Evolutionary conservation across 2,888 invertebrate genomes (phyloP).

Genomic region (Drosophila macrospina): DNA sequence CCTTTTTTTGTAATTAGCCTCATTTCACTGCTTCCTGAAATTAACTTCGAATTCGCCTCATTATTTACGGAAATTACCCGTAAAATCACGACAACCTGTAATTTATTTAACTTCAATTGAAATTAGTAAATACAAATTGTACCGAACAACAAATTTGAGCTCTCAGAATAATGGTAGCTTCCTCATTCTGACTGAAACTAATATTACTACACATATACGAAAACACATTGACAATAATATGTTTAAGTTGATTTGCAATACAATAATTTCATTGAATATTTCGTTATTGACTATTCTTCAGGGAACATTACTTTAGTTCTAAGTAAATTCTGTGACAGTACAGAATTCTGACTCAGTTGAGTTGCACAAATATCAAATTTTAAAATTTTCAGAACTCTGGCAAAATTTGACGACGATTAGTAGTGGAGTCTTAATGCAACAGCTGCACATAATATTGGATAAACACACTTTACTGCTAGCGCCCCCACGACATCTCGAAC

Average conservation of each 20-base stretch:
- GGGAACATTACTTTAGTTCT: not conserved
- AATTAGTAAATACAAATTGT: constrained; percentile 18
- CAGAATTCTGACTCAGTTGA: constrained; percentile 38
- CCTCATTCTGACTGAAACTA: constrained; percentile 3
- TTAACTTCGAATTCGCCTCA: constrained; percentile 55
- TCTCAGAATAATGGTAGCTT: not conserved
- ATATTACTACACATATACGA: not conserved
- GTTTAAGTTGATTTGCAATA: not conserved
- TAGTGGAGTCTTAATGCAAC: constrained; percentile 20
- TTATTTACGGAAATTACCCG: constrained; percentile 78
- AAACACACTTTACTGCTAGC: constrained; percentile 14
- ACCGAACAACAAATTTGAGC: not conserved
- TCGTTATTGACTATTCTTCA: not conserved
- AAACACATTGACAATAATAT: not conserved
- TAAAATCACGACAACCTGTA: constrained; percentile 76
- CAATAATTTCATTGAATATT: not conserved
- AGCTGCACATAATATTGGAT: constrained; percentile 49
- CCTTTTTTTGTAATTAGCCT: constrained; percentile 43
- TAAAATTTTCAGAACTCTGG: constrained; percentile 18
- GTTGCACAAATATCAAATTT: constrained; percentile 22
- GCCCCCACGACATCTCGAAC: constrained; percentile 34
- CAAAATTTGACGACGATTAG: constrained; percentile 22
- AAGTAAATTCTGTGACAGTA: not conserved
- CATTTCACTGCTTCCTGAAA: constrained; percentile 40
- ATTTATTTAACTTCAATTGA: constrained; percentile 76